Evolutionary conservation across 2,113 vertebrate genomes (phyloP).

Genomic region (Eurypyga helias): DNA sequence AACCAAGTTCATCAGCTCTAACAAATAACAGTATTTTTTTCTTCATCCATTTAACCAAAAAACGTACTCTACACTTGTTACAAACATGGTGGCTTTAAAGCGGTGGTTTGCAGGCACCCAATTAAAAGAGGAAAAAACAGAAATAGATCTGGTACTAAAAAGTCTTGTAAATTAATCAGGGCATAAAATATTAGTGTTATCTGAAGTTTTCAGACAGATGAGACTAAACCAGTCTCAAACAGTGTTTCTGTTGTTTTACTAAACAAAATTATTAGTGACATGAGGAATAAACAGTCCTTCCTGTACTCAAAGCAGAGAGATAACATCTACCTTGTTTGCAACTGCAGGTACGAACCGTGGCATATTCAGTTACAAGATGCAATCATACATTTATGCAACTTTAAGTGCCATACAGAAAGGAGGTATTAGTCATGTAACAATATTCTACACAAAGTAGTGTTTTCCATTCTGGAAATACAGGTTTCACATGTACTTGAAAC

Average conservation of each 20-base stretch:
- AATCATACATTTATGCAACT: background rate
- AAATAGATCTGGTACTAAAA: no score
- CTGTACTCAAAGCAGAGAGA: background rate
- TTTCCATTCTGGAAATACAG: conserved; percentile 35
- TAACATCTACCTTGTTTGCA: background rate
- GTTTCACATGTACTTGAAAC: background rate
- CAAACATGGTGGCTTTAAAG: background rate
- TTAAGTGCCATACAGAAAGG: background rate
- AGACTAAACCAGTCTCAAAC: background rate
- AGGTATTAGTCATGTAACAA: background rate
- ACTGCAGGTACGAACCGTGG: background rate
- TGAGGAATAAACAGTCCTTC: background rate
- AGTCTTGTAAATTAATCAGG: background rate
- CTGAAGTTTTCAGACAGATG: background rate
- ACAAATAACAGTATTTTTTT: background rate
- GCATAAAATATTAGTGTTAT: background rate
- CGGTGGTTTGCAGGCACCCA: background rate
- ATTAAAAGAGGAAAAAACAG: background rate
- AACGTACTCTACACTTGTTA: background rate
- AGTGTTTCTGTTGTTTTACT: background rate
- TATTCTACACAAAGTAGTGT: background rate
- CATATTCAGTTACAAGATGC: background rate
- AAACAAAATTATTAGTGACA: background rate
- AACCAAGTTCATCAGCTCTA: background rate
- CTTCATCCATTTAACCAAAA: background rate